Evolutionary conservation across 37 sponge, comb jelly and placozoan genomes (phyloP).

Genomic region (Aplysina aerophoba): DNA sequence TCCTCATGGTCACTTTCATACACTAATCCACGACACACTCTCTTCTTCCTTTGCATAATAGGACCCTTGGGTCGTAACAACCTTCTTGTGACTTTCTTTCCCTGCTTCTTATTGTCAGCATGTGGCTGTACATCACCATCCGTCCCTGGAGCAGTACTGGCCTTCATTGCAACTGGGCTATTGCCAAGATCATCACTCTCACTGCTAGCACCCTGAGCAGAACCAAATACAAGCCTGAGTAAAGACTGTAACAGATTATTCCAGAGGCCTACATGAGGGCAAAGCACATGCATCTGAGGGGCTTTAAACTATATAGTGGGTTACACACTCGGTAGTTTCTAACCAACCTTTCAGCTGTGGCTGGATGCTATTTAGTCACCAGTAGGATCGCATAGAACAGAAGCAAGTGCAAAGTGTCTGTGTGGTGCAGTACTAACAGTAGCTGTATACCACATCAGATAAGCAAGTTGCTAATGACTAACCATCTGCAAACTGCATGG

Average conservation of each 20-base stretch:
- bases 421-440: too few relatives aligned
- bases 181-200: not conserved
- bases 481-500: too few relatives aligned
- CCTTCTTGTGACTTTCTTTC: not conserved
- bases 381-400: too few relatives aligned
- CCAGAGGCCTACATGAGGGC: not conserved
- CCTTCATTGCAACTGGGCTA: too few relatives aligned
- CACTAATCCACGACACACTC: not conserved
- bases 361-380: too few relatives aligned
- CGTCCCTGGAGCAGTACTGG: not conserved
- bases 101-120: too few relatives aligned
- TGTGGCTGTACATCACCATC: not conserved
- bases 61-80: not conserved
- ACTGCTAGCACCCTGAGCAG: not conserved
- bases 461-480: too few relatives aligned
- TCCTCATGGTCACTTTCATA: slow-evolving; percentile 19
- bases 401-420: too few relatives aligned
- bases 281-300: not conserved
- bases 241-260: not conserved
- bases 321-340: not conserved
- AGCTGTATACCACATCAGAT: too few relatives aligned
- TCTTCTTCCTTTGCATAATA: not conserved
- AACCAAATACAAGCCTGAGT: not conserved
- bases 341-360: too few relatives aligned
- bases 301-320: not conserved